Percentiles rank a stretch among this genome's conserved stretches.
These are phyloP conservation scores for Tetramorium parvispinum DNA, from an alignment of 1,140 invertebrate species.

Conservation along the genomic window DNA sequence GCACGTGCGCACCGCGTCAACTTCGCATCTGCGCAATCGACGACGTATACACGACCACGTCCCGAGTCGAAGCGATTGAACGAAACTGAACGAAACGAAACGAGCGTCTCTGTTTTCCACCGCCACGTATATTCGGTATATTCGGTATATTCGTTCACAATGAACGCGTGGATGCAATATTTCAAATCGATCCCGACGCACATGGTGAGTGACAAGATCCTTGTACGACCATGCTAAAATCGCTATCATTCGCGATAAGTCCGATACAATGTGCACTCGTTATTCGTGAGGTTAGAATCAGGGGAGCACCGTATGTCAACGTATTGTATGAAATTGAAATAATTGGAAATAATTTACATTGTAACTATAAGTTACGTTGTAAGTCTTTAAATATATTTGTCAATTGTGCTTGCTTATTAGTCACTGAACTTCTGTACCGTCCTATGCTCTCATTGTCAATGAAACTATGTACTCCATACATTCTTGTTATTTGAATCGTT, in stretches of 20 bases:
- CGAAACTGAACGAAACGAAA: neutral
- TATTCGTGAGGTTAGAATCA: conserved; percentile 49
- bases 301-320: conserved; percentile 32
- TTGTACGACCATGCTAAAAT: neutral
- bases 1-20: neutral
- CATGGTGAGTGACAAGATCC: conserved; percentile 84
- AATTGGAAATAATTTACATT: neutral
- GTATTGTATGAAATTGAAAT: neutral
- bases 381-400: conserved; percentile 25
- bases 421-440: too few species aligned
- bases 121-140: conserved; percentile 10
- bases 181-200: conserved; percentile 87
- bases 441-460: too few species aligned
- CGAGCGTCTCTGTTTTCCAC: neutral
- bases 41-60: neutral
- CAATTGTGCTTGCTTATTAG: too few species aligned
- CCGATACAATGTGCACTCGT: neutral
- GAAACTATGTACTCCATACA: too few species aligned
- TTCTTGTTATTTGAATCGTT: too few species aligned
- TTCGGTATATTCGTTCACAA: conserved; percentile 64
- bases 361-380: neutral
- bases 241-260: neutral
- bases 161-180: conserved; percentile 78
- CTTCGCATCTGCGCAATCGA: conserved; percentile 19
- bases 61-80: neutral